Evolutionary conservation across 2,888 invertebrate genomes (phyloP).

Genomic region (Rhodophaea formosa): DNA sequence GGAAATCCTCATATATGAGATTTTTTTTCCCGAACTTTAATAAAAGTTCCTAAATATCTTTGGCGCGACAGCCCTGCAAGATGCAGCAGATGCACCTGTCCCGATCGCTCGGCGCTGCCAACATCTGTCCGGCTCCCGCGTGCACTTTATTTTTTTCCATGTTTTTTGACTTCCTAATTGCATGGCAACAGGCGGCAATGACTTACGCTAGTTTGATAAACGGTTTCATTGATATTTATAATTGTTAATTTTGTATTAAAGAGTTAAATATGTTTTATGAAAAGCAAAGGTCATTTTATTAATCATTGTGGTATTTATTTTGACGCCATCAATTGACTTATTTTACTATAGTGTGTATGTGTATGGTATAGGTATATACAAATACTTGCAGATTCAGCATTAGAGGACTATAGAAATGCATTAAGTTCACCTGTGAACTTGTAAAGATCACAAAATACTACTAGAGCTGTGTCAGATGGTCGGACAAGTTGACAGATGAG

Average conservation of each 20-base stretch:
- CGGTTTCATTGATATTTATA: constrained; percentile 19
- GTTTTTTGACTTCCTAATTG: constrained; percentile 52
- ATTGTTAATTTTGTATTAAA: neutral
- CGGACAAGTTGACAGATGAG: no score
- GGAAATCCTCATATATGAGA: no score
- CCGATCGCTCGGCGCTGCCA: constrained; percentile 63
- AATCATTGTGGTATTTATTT: neutral
- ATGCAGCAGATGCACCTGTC: constrained; percentile 60
- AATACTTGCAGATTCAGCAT: no score
- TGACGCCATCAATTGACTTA: no score
- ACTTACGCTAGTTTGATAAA: constrained; percentile 47
- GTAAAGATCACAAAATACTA: no score
- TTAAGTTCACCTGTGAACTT: no score
- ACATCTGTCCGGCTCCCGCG: constrained; percentile 61
- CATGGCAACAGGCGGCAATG: constrained; percentile 49
- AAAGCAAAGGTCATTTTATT: neutral
- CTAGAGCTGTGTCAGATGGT: no score
- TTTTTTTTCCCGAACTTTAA: no score
- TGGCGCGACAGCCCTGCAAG: constrained; percentile 52
- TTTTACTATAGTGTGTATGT: no score
- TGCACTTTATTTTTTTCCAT: constrained; percentile 57
- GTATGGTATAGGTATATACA: no score
- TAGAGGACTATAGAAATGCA: no score
- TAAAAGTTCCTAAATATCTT: neutral
- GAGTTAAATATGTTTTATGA: neutral